Conservation (phyloP, 2,888 invertebrate species). For the Leptinotarsa haldemani region DNA sequence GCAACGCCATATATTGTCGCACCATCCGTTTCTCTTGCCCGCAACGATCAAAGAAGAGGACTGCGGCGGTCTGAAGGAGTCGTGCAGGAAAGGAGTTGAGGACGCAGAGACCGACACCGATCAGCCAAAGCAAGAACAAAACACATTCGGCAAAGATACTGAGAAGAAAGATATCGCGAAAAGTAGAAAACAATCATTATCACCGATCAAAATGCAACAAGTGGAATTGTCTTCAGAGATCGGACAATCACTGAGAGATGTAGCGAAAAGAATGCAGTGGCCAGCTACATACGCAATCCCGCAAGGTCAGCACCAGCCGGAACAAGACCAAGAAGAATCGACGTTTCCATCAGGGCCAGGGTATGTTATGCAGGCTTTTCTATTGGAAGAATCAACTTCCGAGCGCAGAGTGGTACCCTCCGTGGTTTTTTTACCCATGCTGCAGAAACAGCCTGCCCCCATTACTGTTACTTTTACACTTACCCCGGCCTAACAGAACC, state of each 20-base stretch:
- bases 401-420: constrained; percentile 84
- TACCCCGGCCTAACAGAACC: constrained; percentile 82
- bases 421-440: constrained; percentile 93
- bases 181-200: constrained; percentile 31
- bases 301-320: constrained; percentile 56
- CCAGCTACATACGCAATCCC: constrained; percentile 77
- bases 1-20: constrained; percentile 74
- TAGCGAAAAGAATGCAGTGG: constrained; percentile 69
- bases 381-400: constrained; percentile 75
- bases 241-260: constrained; percentile 67
- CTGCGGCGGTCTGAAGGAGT: constrained; percentile 45
- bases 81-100: constrained; percentile 39
- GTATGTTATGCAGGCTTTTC: constrained; percentile 93
- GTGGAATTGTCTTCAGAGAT: constrained; percentile 64
- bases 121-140: constrained; percentile 39
- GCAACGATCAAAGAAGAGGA: constrained; percentile 63
- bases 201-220: constrained; percentile 51
- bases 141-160: constrained; percentile 23
- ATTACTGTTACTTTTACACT: constrained; percentile 93
- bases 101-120: constrained; percentile 50
- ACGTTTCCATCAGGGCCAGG: constrained; percentile 51
- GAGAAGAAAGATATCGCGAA: constrained; percentile 8
- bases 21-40: constrained; percentile 68
- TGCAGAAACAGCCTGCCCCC: constrained; percentile 85
- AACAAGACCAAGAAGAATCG: constrained; percentile 53